Percentiles rank a stretch among this genome's conserved stretches.
Conservation (phyloP, 2,888 invertebrate genomes). For the Diogma glabrata region DNA sequence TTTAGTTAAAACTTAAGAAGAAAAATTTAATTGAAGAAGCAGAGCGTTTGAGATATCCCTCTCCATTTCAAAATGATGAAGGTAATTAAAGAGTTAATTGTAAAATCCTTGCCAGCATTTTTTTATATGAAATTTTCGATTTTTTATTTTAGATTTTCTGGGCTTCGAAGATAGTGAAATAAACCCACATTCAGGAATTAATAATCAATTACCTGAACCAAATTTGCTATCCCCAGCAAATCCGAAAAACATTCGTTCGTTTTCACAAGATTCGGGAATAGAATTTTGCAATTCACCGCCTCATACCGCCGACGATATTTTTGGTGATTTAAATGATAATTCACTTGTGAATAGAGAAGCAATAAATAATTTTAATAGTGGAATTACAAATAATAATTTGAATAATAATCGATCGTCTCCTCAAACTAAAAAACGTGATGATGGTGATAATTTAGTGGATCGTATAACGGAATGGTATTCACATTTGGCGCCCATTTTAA, state of each 20-base stretch:
- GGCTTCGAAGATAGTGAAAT: not conserved
- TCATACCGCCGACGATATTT: not conserved
- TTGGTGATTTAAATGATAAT: too few relatives aligned
- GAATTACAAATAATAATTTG: too few relatives aligned
- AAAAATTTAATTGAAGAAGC: not conserved
- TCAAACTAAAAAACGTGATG: too few relatives aligned
- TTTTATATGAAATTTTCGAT: not conserved
- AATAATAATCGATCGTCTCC: too few relatives aligned
- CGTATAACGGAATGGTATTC: conserved; percentile 6
- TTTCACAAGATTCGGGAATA: conserved; percentile 5
- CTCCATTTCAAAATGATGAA: not conserved
- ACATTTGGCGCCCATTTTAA: conserved; percentile 3
- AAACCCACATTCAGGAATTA: not conserved
- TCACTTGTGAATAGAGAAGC: too few relatives aligned
- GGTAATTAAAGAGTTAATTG: too few relatives aligned
- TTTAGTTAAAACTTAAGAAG: not conserved
- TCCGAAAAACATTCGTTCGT: not conserved
- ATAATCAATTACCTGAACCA: not conserved
- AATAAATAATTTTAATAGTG: too few relatives aligned
- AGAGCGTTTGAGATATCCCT: too few relatives aligned
- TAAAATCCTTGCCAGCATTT: not conserved
- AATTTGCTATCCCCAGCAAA: too few relatives aligned
- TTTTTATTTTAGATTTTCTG: not conserved
- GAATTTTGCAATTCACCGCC: not conserved
- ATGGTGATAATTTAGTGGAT: not conserved